Conservation (phyloP, 2,797 vertebrate genomes). For the Poecilia picta region DNA sequence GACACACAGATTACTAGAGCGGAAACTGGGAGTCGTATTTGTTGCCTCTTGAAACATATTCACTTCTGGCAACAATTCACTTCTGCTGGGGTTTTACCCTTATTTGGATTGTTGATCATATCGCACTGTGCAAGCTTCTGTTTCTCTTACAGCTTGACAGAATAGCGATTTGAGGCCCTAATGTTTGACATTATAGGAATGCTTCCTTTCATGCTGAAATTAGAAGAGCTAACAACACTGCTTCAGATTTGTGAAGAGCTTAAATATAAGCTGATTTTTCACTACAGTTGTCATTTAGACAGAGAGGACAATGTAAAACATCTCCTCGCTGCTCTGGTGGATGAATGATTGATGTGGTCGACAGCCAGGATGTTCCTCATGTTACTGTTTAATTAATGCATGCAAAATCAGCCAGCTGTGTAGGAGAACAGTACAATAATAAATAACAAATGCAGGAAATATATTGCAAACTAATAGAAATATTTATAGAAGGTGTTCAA, state of each 20-base stretch:
- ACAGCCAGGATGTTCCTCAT: slow-evolving; percentile 38
- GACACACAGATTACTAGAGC: slow-evolving; percentile 43
- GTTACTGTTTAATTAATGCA: slow-evolving; percentile 61
- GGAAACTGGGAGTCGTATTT: slow-evolving; percentile 38
- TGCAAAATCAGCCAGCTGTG: slow-evolving; percentile 31
- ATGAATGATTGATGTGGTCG: slow-evolving; percentile 68
- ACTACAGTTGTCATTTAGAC: neutral
- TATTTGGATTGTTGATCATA: slow-evolving; percentile 46
- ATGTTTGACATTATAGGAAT: slow-evolving; percentile 4
- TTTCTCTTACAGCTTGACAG: slow-evolving; percentile 1
- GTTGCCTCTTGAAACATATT: slow-evolving; percentile 32
- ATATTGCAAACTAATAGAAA: neutral
- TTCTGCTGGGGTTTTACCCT: slow-evolving; percentile 40
- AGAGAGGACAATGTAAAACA: slow-evolving; percentile 29
- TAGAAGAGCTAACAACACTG: neutral
- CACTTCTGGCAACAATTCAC: slow-evolving; percentile 29
- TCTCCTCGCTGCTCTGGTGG: slow-evolving; percentile 37
- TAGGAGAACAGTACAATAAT: slow-evolving; percentile 7
- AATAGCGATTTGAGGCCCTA: neutral
- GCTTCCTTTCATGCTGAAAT: neutral
- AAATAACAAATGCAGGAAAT: neutral
- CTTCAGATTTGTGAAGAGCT: neutral
- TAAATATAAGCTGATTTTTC: neutral
- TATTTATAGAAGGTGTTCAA: slow-evolving; percentile 2
- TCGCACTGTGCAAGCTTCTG: neutral